Evolutionary conservation across 2,888 invertebrate species (phyloP).

Genomic region (Rosalia funebris): DNA sequence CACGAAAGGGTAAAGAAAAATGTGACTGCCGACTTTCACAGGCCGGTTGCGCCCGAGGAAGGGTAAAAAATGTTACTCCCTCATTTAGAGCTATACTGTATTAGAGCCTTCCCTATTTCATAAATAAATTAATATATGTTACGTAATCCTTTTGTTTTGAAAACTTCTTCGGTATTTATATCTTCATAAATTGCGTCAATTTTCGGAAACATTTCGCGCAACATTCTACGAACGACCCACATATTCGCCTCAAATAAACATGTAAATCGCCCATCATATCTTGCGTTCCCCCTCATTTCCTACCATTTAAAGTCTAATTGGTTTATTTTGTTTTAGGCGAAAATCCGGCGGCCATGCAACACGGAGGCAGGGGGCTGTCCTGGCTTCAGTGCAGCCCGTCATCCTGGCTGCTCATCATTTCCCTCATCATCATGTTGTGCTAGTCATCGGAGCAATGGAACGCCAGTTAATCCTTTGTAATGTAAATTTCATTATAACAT

Average conservation of each 20-base stretch:
- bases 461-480: no score
- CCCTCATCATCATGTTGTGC: slow-evolving; percentile 58
- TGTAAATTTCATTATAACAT: no score
- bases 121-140: no score
- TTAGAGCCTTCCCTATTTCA: no score
- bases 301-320: slow-evolving; percentile 18
- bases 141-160: no score
- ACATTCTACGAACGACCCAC: background rate
- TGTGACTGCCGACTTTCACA: no score
- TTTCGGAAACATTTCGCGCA: slow-evolving; percentile 2
- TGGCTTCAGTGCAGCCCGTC: slow-evolving; percentile 64
- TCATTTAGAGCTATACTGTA: no score
- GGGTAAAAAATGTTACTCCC: no score
- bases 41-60: no score
- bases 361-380: slow-evolving; percentile 63
- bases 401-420: slow-evolving; percentile 60
- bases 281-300: slow-evolving; percentile 10
- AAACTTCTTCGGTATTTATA: background rate
- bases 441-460: slow-evolving; percentile 51
- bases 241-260: slow-evolving; percentile 14
- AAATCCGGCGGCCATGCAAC: slow-evolving; percentile 68
- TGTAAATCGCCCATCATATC: slow-evolving; percentile 19
- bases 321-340: slow-evolving; percentile 61
- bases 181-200: background rate
- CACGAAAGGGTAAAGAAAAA: no score